These are phyloP conservation scores for Glyptemys insculpta DNA, from an alignment of 2,797 vertebrate species.

Conservation along the genomic window DNA sequence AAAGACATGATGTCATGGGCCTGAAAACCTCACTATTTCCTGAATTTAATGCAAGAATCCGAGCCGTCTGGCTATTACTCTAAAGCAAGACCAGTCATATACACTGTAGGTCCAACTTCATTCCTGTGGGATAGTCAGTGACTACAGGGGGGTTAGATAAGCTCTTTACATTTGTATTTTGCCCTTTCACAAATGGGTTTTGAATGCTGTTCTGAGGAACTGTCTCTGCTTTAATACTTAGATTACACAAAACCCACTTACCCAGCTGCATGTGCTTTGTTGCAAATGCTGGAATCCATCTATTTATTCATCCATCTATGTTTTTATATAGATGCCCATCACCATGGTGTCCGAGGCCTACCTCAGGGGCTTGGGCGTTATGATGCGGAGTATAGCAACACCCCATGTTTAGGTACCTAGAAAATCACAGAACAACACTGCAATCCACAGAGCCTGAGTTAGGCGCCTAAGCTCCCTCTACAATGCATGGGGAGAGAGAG, in stretches of 20 bases:
- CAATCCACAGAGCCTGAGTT: background rate
- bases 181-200: fast-evolving
- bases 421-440: background rate
- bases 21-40: background rate
- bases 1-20: background rate
- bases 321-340: background rate
- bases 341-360: background rate
- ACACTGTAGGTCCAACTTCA: background rate
- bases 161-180: background rate
- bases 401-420: background rate
- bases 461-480: background rate
- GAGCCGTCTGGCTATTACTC: fast-evolving
- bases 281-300: background rate
- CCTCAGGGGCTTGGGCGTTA: background rate
- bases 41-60: fast-evolving
- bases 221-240: background rate
- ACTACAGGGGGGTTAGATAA: background rate
- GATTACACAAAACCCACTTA: background rate
- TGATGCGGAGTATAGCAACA: background rate
- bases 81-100: background rate
- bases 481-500: background rate
- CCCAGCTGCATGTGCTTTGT: fast-evolving
- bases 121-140: fast-evolving
- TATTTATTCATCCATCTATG: background rate
- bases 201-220: background rate